Percentiles rank a stretch among this genome's conserved stretches.
phyloP scores from a whole-genome alignment of 2,113 vertebrate genomes.

The Amphiprion ocellaris region DNA sequence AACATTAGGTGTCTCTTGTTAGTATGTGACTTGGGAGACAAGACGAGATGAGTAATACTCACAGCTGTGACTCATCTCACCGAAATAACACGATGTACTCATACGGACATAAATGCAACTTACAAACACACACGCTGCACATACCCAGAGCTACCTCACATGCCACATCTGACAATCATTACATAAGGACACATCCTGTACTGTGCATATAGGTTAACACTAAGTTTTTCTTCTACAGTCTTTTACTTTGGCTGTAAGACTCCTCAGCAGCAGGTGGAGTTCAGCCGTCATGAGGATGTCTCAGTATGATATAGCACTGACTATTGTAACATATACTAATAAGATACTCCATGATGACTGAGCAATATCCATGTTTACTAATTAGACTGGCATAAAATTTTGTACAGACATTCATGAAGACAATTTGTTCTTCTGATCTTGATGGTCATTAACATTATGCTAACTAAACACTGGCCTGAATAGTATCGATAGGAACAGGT shows the following conservation, averaged over 20 bases:
- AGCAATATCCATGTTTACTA: too few relatives aligned
- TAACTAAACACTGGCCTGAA: too few relatives aligned
- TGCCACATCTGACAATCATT: slow-evolving; percentile 14
- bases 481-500: too few relatives aligned
- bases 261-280: background rate
- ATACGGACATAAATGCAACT: slow-evolving; percentile 23
- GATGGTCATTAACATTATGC: too few relatives aligned
- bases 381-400: too few relatives aligned
- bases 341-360: too few relatives aligned
- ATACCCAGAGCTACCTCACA: slow-evolving; percentile 1
- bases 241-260: too few relatives aligned
- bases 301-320: too few relatives aligned
- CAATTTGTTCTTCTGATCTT: too few relatives aligned
- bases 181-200: background rate
- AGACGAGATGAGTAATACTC: slow-evolving; percentile 60
- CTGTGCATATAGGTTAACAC: background rate
- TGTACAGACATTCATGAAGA: too few relatives aligned
- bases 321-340: too few relatives aligned
- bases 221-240: background rate
- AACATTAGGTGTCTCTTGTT: slow-evolving; percentile 38
- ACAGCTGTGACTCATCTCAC: slow-evolving; percentile 57
- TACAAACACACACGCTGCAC: background rate
- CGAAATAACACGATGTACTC: slow-evolving; percentile 48
- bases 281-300: too few relatives aligned
- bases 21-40: slow-evolving; percentile 36